Conservation (phyloP, 2,113 vertebrate species). For the Dasyprocta punctata region DNA sequence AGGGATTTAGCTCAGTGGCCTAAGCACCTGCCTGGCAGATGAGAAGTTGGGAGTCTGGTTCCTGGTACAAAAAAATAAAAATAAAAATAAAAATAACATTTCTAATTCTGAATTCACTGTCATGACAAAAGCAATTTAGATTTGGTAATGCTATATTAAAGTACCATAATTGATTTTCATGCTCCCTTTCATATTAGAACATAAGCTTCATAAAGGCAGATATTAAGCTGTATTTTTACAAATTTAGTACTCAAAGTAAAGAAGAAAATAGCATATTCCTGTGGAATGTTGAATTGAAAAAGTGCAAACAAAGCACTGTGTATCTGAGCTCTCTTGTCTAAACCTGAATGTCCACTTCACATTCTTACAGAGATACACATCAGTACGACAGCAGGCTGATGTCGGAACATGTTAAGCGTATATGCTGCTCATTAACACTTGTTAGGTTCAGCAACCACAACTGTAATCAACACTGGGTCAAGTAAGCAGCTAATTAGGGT, state of each 20-base stretch:
- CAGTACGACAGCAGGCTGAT: background rate
- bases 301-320: background rate
- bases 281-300: background rate
- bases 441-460: background rate
- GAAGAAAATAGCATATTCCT: background rate
- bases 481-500: background rate
- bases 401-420: background rate
- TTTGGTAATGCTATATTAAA: background rate
- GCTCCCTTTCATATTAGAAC: background rate
- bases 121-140: background rate
- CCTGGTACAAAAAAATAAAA: too few species aligned
- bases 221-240: background rate
- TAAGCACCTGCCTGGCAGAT: too few species aligned
- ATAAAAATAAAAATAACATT: conserved; percentile 14
- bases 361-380: background rate
- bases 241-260: background rate
- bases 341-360: background rate
- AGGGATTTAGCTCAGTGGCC: too few species aligned
- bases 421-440: background rate
- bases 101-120: background rate
- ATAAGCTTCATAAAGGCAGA: background rate
- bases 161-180: background rate
- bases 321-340: background rate
- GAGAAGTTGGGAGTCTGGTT: too few species aligned
- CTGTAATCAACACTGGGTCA: background rate